Conservation (phyloP, 1,140 invertebrate species). For the Portunus trituberculatus region DNA sequence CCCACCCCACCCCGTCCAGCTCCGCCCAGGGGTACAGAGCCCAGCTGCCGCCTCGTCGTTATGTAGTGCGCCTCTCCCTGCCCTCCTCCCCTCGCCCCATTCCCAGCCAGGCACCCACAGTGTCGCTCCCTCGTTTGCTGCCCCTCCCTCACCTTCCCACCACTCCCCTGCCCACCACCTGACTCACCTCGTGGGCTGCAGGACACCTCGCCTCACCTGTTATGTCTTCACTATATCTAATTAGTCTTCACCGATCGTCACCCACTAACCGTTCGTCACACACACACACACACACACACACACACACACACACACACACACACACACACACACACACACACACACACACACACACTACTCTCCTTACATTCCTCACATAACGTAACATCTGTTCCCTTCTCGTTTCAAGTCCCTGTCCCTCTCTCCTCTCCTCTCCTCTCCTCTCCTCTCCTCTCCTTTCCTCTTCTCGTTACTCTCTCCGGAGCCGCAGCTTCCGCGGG, state of each 20-base stretch:
- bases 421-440: not conserved
- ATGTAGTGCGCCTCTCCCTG: no score
- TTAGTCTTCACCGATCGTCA: no score
- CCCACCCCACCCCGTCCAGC: no score
- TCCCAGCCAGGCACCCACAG: no score
- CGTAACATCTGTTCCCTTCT: constrained; percentile 12
- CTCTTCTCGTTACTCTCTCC: not conserved
- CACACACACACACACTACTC: not conserved
- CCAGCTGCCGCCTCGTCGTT: no score
- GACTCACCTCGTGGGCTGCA: not conserved
- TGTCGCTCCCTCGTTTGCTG: no score
- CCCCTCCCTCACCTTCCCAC: not conserved
- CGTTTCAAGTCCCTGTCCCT: not conserved
- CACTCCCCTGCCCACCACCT: not conserved
- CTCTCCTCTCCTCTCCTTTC: not conserved
- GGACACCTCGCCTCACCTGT: not conserved
- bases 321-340: not conserved
- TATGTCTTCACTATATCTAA: no score
- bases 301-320: no score
- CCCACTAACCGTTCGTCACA: no score
- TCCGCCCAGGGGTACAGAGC: no score
- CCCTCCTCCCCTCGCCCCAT: no score
- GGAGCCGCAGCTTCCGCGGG: not conserved
- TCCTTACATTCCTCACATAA: not conserved
- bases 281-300: no score